These are phyloP conservation scores for Margarornis squamiger DNA, from an alignment of 2,797 vertebrate genomes.

Conservation along the genomic window DNA sequence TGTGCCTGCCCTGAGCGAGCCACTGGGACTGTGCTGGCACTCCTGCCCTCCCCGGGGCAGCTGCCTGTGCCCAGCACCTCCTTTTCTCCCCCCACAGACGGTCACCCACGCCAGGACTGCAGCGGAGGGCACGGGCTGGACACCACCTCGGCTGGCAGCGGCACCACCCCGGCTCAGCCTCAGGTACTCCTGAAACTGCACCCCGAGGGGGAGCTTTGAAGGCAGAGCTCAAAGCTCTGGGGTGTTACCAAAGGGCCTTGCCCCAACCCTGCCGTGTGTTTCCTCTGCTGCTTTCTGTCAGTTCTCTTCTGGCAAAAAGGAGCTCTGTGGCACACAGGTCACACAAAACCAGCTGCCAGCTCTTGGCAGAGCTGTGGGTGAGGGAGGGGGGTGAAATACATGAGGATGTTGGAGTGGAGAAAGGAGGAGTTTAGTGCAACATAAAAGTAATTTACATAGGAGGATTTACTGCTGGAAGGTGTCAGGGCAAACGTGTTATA, in stretches of 20 bases:
- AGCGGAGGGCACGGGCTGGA: neutral
- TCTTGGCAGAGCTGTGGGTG: fast-evolving
- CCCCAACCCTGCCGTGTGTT: fast-evolving
- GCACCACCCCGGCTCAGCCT: neutral
- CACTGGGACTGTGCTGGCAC: neutral
- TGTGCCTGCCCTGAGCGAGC: neutral
- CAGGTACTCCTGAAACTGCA: neutral
- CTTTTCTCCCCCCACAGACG: neutral
- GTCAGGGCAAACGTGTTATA: fast-evolving
- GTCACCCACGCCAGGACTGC: neutral
- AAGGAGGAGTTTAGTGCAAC: neutral
- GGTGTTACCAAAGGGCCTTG: neutral
- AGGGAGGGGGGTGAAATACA: fast-evolving
- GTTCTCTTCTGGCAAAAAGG: neutral
- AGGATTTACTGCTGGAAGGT: neutral
- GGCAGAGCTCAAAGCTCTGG: fast-evolving
- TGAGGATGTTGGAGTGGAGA: neutral
- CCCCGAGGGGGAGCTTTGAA: neutral
- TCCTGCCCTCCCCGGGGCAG: neutral
- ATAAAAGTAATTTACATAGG: fast-evolving
- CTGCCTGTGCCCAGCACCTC: fast-evolving
- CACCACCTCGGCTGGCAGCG: neutral
- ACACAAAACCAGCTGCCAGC: fast-evolving
- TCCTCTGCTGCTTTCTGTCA: neutral
- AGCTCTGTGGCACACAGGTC: fast-evolving